Conservation (phyloP, 2,113 vertebrate species). For the Chaenogobius annularis region DNA sequence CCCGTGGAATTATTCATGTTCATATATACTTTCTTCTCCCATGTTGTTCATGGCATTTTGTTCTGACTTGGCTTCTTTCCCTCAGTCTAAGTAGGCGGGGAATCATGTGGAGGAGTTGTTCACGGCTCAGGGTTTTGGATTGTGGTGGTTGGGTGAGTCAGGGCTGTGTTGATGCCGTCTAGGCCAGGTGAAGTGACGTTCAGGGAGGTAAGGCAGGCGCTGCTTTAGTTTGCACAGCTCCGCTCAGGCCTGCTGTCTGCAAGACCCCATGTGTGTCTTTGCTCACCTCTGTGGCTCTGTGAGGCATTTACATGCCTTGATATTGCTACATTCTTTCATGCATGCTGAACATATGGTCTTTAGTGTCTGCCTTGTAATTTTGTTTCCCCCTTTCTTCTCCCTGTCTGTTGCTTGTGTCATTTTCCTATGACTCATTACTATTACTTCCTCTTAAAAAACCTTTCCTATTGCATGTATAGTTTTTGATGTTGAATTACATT, state of each 20-base stretch:
- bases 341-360: slow-evolving; percentile 74
- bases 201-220: slow-evolving; percentile 76
- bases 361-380: slow-evolving; percentile 65
- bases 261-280: slow-evolving; percentile 76
- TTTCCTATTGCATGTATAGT: slow-evolving; percentile 66
- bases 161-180: slow-evolving; percentile 71
- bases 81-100: slow-evolving; percentile 70
- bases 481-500: slow-evolving; percentile 69
- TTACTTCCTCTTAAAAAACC: slow-evolving; percentile 41
- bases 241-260: slow-evolving; percentile 73
- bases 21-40: slow-evolving; percentile 62
- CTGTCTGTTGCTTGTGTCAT: slow-evolving; percentile 46
- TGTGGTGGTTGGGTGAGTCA: slow-evolving; percentile 72
- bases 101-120: slow-evolving; percentile 66
- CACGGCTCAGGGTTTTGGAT: slow-evolving; percentile 63
- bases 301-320: slow-evolving; percentile 69
- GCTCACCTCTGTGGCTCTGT: slow-evolving; percentile 70
- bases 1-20: slow-evolving; percentile 56
- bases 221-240: slow-evolving; percentile 78
- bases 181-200: slow-evolving; percentile 67
- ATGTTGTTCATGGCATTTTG: slow-evolving; percentile 72
- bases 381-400: slow-evolving; percentile 49
- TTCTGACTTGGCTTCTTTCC: slow-evolving; percentile 78
- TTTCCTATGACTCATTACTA: slow-evolving; percentile 56
- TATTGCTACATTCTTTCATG: slow-evolving; percentile 74